A percentile compares a stretch with the other conserved stretches of the same genome.
phyloP scores from a whole-genome alignment of 2,113 vertebrate genomes.

The Phylloscopus whistleri region DNA sequence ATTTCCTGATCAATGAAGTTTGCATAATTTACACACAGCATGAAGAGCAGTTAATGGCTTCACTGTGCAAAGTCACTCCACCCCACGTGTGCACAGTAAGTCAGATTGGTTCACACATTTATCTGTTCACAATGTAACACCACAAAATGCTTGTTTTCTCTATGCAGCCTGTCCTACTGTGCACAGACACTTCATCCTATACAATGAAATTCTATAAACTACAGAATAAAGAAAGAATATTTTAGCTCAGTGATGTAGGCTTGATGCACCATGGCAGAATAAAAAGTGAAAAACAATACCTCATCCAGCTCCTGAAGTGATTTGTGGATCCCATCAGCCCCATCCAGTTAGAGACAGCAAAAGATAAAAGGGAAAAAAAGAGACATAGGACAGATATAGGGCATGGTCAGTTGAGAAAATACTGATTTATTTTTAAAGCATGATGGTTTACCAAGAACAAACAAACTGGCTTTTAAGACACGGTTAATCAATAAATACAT shows the following conservation, averaged over 20 bases:
- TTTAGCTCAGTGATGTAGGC: neutral
- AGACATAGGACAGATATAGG: slow-evolving; percentile 75
- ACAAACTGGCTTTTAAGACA: slow-evolving; percentile 10
- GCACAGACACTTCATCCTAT: neutral
- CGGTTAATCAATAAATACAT: neutral
- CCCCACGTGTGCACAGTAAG: neutral
- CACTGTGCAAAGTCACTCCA: neutral
- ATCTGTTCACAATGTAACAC: neutral
- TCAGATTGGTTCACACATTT: neutral
- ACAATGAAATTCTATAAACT: neutral
- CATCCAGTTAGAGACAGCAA: slow-evolving; percentile 80
- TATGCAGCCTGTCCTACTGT: neutral
- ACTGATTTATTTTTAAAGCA: slow-evolving; percentile 19
- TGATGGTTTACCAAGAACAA: slow-evolving; percentile 54
- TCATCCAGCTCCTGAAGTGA: slow-evolving; percentile 96
- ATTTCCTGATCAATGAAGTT: neutral
- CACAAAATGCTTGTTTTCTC: neutral
- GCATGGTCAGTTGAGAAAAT: slow-evolving; percentile 66
- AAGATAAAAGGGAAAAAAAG: slow-evolving; percentile 61
- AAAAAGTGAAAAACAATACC: slow-evolving; percentile 81
- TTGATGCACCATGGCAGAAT: neutral
- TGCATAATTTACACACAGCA: neutral
- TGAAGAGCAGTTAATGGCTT: neutral
- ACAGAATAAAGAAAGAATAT: neutral
- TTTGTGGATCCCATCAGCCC: slow-evolving; percentile 82